Evolutionary conservation across 2,113 vertebrate species (phyloP).

Genomic region (Hippocampus zosterae): DNA sequence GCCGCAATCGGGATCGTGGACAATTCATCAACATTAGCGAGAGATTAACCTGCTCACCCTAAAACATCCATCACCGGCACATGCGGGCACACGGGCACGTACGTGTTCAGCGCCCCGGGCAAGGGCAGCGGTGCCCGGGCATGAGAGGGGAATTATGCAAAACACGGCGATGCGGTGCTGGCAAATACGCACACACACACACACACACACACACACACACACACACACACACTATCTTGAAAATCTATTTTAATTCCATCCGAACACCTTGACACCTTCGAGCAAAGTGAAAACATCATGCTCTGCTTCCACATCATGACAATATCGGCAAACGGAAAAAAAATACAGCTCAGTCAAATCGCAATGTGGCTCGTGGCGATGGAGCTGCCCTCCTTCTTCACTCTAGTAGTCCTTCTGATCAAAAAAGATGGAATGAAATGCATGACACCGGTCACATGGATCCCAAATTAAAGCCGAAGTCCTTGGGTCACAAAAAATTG

Average conservation of each 20-base stretch:
- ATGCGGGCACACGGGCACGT: conserved; percentile 3
- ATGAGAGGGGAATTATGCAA: conserved; percentile 25
- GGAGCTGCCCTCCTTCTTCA: too few species aligned
- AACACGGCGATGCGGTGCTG: conserved; percentile 26
- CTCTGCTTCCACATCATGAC: not conserved
- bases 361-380: too few species aligned
- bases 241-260: conserved; percentile 4
- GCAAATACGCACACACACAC: not conserved
- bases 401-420: too few species aligned
- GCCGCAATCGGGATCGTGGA: conserved; percentile 42
- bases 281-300: not conserved
- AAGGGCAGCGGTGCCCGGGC: conserved; percentile 37
- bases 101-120: conserved; percentile 21
- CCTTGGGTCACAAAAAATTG: not conserved
- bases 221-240: not conserved
- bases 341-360: not conserved
- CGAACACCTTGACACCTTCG: conserved; percentile 10
- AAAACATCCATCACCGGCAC: conserved; percentile 55
- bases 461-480: too few species aligned
- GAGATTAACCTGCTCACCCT: conserved; percentile 66
- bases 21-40: conserved; percentile 68
- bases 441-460: too few species aligned
- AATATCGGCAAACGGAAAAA: not conserved
- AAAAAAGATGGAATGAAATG: too few species aligned
- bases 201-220: not conserved